Evolutionary conservation across 1,140 invertebrate genomes (phyloP).

Genomic region (Radopholus similis): DNA sequence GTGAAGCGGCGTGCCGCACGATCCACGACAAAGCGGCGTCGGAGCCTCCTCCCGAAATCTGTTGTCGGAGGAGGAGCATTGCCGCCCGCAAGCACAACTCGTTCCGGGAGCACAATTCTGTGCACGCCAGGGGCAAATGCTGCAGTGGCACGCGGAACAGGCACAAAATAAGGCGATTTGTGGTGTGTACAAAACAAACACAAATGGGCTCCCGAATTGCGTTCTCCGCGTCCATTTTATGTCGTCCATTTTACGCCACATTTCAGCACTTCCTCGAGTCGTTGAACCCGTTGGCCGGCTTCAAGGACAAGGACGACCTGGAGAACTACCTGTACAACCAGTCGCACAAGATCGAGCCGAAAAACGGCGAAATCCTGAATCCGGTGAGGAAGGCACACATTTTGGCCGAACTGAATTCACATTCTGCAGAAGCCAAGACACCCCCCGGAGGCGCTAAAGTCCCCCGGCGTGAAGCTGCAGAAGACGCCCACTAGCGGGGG

Average conservation of each 20-base stretch:
- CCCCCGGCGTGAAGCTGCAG: constrained; percentile 47
- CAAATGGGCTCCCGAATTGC: constrained; percentile 1
- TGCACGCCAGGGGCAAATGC: neutral
- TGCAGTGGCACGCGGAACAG: neutral
- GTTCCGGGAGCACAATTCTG: neutral
- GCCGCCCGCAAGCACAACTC: neutral
- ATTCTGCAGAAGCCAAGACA: constrained; percentile 42
- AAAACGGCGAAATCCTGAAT: constrained; percentile 35
- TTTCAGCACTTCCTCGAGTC: constrained; percentile 50
- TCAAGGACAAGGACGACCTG: constrained; percentile 50
- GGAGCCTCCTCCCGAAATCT: constrained; percentile 22
- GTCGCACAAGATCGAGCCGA: constrained; percentile 43
- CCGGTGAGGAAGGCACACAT: constrained; percentile 17
- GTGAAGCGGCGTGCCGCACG: neutral
- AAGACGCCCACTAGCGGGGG: constrained; percentile 31
- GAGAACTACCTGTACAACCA: constrained; percentile 49
- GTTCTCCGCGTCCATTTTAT: neutral
- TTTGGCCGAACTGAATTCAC: neutral
- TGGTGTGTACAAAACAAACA: too few species aligned
- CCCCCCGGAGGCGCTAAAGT: constrained; percentile 36
- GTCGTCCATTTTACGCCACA: constrained; percentile 4
- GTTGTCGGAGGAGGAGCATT: neutral
- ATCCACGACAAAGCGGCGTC: constrained; percentile 19
- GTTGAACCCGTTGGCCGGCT: constrained; percentile 43
- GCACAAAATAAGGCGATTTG: neutral